Base-by-base conservation (phyloP, 2,888 invertebrate species). In the Agapetus fuscipes region DNA sequence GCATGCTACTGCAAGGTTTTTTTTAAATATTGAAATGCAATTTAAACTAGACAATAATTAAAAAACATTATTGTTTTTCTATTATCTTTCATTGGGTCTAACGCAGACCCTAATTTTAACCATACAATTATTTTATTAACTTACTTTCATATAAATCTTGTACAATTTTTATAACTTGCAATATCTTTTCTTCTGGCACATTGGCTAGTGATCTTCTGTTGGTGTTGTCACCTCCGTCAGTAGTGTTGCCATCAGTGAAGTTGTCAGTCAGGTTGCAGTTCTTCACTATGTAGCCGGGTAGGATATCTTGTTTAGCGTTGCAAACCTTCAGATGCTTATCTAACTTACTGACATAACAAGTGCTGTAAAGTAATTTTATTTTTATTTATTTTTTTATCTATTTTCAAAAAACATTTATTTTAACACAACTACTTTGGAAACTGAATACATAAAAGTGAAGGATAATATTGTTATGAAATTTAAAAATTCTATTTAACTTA, bases 271-370 rank as follows among this genome's bases (percentile, higher is more conserved):
- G 49, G 54, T 80, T 78, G 11, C 67, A 61, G 30, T 70, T 64
- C 50, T 62, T 62, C 15, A 57, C 52, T 16, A 80, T 74, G 53
- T 74, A 78, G 0, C 74, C 59, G 3, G 72, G 70, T 34, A 57
- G 56, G 7, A 59, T 58, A 25, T 60, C 65, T 2, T 64, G 62
- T 11, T 77, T 68, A 0, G 83, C 81, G 56, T 86, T 86, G 56
- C 86, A 86, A 41, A 83, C 77, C 50, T 70, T 69, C 14, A 85
- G 59, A 56, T 86, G 86, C 52, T 79, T 80, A 15, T 71, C 55
- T 41, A 86, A 57, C 52, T 81, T 84, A 24, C 72, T 73, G 11
- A 71, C 67, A 51, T 76, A 84, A 52, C 78, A 78, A 2, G 81
- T 77, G 53, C 80, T 80, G 56, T 13, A 71, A 67, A 53, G 30